A percentile compares a stretch with the other conserved stretches of the same genome.
phyloP scores from a whole-genome alignment of 2,113 vertebrate species.

The Amia ocellicauda region DNA sequence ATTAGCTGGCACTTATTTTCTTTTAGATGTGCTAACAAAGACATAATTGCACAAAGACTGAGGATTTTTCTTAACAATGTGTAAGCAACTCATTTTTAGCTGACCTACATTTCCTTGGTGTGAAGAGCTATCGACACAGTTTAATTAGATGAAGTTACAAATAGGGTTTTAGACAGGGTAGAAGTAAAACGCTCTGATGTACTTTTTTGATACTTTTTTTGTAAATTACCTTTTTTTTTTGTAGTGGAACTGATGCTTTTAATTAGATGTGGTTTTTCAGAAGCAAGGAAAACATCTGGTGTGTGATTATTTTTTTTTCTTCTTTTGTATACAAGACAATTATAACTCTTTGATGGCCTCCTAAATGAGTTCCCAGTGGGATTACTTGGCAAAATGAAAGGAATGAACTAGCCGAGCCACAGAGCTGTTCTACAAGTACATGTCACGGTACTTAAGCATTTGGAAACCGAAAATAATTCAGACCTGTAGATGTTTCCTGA shows the following conservation, averaged over 20 bases:
- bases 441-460: slow-evolving; percentile 23
- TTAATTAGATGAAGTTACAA: too few relatives aligned
- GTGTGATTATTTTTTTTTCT: slow-evolving; percentile 16
- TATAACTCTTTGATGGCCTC: slow-evolving; percentile 40
- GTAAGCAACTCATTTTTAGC: too few relatives aligned
- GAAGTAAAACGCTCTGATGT: too few relatives aligned
- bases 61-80: too few relatives aligned
- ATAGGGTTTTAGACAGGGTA: too few relatives aligned
- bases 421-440: slow-evolving; percentile 15
- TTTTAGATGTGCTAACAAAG: too few relatives aligned
- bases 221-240: not conserved
- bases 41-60: too few relatives aligned
- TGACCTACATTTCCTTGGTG: too few relatives aligned
- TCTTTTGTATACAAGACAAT: slow-evolving; percentile 36
- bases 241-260: not conserved
- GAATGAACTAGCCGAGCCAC: not conserved
- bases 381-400: slow-evolving; percentile 34
- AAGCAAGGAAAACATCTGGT: too few relatives aligned
- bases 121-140: too few relatives aligned
- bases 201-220: too few relatives aligned
- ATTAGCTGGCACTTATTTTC: not conserved
- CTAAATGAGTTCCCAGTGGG: slow-evolving; percentile 23
- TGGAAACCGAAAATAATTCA: slow-evolving; percentile 15
- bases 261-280: slow-evolving; percentile 5
- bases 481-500: slow-evolving; percentile 27